phyloP scores from a whole-genome alignment of 2,797 vertebrate genomes.

The Bradypodion ventrale region DNA sequence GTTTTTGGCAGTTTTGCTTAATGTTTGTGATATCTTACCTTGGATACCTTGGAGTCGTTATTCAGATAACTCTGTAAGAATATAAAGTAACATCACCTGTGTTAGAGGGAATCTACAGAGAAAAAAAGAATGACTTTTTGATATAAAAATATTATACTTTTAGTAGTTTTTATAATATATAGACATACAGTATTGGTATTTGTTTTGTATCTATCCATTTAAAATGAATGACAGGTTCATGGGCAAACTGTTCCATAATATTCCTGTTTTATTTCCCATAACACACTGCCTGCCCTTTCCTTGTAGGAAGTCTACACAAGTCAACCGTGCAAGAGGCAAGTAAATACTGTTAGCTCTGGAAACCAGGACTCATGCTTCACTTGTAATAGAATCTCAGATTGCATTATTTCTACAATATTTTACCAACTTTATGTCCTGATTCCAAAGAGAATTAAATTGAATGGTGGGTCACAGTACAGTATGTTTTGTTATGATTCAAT shows the following conservation, averaged over 20 bases:
- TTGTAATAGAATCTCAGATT: background rate
- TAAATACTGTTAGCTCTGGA: background rate
- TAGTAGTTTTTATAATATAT: conserved; percentile 27
- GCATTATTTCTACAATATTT: background rate
- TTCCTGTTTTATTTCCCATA: conserved; percentile 37
- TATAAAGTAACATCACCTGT: background rate
- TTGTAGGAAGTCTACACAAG: background rate
- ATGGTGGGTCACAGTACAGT: background rate
- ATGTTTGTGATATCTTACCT: background rate
- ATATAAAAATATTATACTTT: conserved; percentile 29
- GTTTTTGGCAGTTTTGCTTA: background rate
- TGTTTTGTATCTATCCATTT: conserved; percentile 34
- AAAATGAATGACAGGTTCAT: conserved; percentile 24
- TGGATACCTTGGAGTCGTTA: too few relatives aligned
- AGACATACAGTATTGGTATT: conserved; percentile 31
- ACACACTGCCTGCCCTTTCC: conserved; percentile 20
- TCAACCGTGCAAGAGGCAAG: background rate
- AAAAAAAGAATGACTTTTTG: conserved; percentile 37
- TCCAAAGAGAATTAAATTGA: background rate
- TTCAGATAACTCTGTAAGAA: too few relatives aligned
- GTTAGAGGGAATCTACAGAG: background rate
- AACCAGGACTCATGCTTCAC: background rate
- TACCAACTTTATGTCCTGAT: background rate
- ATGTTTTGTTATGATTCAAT: too few relatives aligned
- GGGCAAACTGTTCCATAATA: conserved; percentile 4